Percentiles rank a stretch among this genome's conserved stretches.
Evolutionary conservation across 2,888 invertebrate species (phyloP).

Genomic region (Odontothrips loti): DNA sequence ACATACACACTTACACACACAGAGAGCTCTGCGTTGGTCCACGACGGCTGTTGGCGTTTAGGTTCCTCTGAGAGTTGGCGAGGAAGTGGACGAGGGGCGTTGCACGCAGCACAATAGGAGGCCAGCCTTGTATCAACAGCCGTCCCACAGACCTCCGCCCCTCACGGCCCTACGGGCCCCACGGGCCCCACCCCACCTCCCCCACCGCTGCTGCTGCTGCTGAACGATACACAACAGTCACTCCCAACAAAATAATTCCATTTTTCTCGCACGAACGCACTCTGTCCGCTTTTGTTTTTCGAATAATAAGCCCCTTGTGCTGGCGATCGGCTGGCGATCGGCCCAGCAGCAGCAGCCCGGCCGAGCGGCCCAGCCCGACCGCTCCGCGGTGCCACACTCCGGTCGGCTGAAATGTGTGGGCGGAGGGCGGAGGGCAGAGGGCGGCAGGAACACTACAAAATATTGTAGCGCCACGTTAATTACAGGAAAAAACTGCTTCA

Average conservation of each 20-base stretch:
- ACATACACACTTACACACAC: neutral
- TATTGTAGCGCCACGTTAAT: too few relatives aligned
- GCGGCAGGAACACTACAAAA: too few relatives aligned
- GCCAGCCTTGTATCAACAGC: neutral
- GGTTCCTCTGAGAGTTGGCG: neutral
- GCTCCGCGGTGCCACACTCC: neutral
- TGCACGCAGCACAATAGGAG: neutral
- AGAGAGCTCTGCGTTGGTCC: neutral
- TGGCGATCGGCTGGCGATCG: too few relatives aligned
- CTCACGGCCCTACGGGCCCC: neutral
- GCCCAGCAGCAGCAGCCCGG: too few relatives aligned
- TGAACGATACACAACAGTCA: neutral
- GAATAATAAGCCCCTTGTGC: too few relatives aligned
- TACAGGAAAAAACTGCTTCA: too few relatives aligned
- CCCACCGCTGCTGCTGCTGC: neutral
- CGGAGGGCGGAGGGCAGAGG: neutral
- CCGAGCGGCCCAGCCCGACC: too few relatives aligned
- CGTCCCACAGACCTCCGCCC: neutral
- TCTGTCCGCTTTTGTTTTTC: neutral
- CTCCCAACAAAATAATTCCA: neutral
- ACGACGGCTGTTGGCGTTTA: neutral
- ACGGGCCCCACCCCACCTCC: neutral
- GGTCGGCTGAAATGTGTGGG: neutral
- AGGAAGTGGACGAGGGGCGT: neutral
- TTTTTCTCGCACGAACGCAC: neutral